Base-by-base conservation (phyloP, 2,113 vertebrate species). In the Notothenia coriiceps region DNA sequence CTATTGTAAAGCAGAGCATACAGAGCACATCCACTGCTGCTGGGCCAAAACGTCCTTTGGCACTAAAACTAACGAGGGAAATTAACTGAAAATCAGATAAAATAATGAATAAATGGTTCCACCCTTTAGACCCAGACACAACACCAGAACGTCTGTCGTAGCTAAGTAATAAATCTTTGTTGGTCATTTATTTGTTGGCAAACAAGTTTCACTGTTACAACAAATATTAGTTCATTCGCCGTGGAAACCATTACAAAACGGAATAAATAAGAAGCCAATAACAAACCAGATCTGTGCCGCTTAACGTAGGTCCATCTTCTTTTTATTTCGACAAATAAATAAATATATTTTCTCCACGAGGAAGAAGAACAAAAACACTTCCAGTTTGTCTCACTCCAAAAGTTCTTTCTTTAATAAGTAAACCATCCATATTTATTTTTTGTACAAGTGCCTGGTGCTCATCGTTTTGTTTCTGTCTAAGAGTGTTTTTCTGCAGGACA, bases 161-260 rank as follows among this genome's bases (percentile, higher is more conserved):
- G 50, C 74, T 94, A 90, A 87, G 91, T 94, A 94, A 95, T 96
- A 94, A 96, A 96, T 96, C 69, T 95, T 96, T 95, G 96, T 96
- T 96, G 95, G 95, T 95, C 94, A 96, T 98, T 98, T 97, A 97
- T 97, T 97, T 97, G 96, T 97, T 96, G 96, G 96, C 96, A 97
- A 97, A 98, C 96, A 97, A 96, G 94, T 96, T 96, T 96, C 96
- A 98, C 97, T 96, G 96, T 96, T 96, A 98, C 97, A 98, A 98
- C 97, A 97, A 96, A 96, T 97, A 97, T 97, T 96, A 96, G 96
- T 97, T 96, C 95, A 96, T 96, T 96, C 94, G 95, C 93, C 94
- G 96, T 87, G 93, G 93, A 94, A 96, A 96, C 94, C 95, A 51
- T 88, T 96, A 97, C 94, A 96, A 96, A 97, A 96, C 87, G 91